Evolutionary conservation across 2,797 vertebrate species (phyloP).

Genomic region (Tinamus major): DNA sequence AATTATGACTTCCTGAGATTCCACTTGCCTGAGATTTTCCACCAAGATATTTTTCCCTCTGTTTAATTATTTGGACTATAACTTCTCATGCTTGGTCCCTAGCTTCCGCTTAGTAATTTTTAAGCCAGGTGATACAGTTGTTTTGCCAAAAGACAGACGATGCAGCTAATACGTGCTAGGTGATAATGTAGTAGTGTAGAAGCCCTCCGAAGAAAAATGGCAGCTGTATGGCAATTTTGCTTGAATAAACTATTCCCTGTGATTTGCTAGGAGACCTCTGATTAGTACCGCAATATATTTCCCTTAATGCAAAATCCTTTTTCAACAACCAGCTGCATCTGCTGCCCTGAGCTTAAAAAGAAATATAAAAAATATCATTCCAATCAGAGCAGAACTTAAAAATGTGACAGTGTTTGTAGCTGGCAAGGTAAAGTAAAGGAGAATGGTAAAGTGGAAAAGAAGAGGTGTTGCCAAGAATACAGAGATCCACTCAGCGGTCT

Average conservation of each 20-base stretch:
- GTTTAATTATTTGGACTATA: not conserved
- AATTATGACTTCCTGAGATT: not conserved
- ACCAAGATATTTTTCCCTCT: not conserved
- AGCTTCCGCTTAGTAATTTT: not conserved
- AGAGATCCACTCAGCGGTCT: not conserved
- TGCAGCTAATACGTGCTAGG: not conserved
- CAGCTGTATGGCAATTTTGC: not conserved
- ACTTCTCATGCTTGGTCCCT: not conserved
- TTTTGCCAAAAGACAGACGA: not conserved
- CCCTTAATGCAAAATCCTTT: not conserved
- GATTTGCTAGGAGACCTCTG: not conserved
- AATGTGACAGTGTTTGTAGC: not conserved
- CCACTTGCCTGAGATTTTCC: not conserved
- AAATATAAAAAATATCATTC: not conserved
- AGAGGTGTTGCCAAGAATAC: not conserved
- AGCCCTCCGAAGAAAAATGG: not conserved
- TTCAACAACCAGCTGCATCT: not conserved
- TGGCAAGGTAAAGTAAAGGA: not conserved
- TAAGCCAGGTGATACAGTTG: not conserved
- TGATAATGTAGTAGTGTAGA: not conserved
- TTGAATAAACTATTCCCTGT: not conserved
- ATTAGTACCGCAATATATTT: not conserved
- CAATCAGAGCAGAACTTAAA: not conserved
- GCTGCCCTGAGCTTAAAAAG: not conserved
- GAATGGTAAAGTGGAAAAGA: not conserved